phyloP scores from a whole-genome alignment of 2,888 invertebrate genomes.

The Volucella inflata region DNA sequence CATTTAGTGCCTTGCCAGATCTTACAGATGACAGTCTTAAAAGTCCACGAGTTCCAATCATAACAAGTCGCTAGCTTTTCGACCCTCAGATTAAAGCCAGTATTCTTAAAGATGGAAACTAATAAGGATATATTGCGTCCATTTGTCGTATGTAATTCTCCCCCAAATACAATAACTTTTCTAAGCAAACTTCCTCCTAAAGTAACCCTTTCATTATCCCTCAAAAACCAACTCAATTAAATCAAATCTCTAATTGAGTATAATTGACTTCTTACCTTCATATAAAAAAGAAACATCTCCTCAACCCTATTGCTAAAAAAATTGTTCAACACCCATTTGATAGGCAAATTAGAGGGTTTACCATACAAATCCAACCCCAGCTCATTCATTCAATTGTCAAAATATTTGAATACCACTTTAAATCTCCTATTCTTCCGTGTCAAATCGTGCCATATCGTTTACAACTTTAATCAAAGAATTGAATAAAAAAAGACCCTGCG shows the following conservation, averaged over 20 bases:
- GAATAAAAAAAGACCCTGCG: conserved; percentile 6
- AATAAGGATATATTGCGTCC: no score
- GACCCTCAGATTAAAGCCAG: no score
- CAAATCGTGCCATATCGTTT: conserved; percentile 37
- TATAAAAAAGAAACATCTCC: not conserved
- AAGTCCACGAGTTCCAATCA: no score
- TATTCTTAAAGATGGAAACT: no score
- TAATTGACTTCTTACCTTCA: conserved; percentile 37
- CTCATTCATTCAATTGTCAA: conserved; percentile 64
- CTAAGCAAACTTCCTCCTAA: no score
- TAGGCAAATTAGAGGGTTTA: conserved; percentile 73
- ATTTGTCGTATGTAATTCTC: no score
- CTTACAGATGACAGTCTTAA: no score
- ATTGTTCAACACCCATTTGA: conserved; percentile 59
- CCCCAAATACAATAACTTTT: no score
- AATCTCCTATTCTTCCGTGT: conserved; percentile 6
- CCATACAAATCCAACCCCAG: conserved; percentile 38
- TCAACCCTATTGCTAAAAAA: not conserved
- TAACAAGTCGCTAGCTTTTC: no score
- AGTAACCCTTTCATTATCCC: no score
- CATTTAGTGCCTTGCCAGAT: no score
- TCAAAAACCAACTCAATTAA: not conserved
- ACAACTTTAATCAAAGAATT: conserved; percentile 34
- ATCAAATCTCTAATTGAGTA: conserved; percentile 2
- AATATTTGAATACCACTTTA: conserved; percentile 61